These are phyloP conservation scores for Mustela nigripes DNA, from an alignment of 2,113 vertebrate genomes.

Conservation along the genomic window DNA sequence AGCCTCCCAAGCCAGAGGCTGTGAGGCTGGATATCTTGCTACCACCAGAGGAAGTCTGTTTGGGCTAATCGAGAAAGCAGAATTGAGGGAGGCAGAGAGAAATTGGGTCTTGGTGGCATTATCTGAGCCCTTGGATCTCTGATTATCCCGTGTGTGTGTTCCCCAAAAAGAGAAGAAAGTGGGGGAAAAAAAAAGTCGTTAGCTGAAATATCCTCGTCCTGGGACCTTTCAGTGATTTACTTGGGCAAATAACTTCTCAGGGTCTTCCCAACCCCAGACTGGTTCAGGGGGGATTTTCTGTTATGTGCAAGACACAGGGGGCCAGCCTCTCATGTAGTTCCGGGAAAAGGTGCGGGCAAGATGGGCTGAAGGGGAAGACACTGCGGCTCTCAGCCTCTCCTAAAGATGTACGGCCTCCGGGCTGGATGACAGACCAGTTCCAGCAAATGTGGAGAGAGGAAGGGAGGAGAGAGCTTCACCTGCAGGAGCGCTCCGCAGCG, in stretches of 20 bases:
- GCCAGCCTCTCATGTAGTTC: background rate
- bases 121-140: background rate
- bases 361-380: background rate
- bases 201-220: background rate
- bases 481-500: conserved; percentile 84
- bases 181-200: background rate
- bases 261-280: background rate
- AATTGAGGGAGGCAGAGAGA: background rate
- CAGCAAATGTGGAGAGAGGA: background rate
- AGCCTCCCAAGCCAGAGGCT: background rate
- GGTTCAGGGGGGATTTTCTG: conserved; percentile 41
- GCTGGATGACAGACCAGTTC: background rate
- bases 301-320: conserved; percentile 21
- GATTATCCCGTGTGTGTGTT: too few species aligned
- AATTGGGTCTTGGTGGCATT: background rate
- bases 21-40: background rate
- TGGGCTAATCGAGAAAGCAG: background rate
- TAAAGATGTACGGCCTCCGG: background rate
- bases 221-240: background rate
- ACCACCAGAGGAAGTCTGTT: background rate
- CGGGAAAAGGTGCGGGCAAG: background rate
- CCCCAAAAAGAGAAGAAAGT: too few species aligned
- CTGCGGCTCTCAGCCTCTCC: background rate
- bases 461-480: conserved; percentile 78
- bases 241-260: conserved; percentile 30